phyloP scores from a whole-genome alignment of 2,888 invertebrate species.

The Lutraria lutraria region DNA sequence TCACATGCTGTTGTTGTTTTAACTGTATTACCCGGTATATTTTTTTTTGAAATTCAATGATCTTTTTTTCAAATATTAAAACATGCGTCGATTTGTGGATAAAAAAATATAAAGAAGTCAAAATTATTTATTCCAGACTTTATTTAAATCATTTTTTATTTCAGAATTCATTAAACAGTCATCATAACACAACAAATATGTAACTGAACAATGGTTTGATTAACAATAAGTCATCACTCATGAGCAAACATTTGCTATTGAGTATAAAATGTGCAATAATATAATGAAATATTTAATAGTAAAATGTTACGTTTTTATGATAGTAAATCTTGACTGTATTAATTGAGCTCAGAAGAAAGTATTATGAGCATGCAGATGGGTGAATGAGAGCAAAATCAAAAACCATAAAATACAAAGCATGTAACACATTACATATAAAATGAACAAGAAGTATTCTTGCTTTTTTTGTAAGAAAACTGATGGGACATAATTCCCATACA shows the following conservation, averaged over 20 bases:
- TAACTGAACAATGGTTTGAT: background rate
- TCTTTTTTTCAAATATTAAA: no score
- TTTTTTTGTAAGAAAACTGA: no score
- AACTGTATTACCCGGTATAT: no score
- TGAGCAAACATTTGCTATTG: background rate
- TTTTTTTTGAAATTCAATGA: no score
- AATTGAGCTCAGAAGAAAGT: background rate
- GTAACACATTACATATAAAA: background rate
- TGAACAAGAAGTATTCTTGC: no score
- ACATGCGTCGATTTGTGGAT: no score
- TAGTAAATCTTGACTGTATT: background rate
- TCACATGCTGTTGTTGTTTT: no score
- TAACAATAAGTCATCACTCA: background rate
- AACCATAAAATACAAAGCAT: background rate
- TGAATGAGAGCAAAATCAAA: background rate
- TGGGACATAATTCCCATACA: no score
- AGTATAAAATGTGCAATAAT: background rate
- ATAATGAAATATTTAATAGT: background rate
- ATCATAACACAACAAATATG: constrained; percentile 6
- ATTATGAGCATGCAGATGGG: background rate
- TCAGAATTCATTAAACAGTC: constrained; percentile 4
- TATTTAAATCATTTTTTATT: constrained; percentile 14
- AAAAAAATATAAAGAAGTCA: no score
- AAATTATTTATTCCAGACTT: background rate
- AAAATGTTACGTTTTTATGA: background rate